Evolutionary conservation across 1,140 invertebrate genomes (phyloP).

Genomic region (Diplogasteroides magnus): DNA sequence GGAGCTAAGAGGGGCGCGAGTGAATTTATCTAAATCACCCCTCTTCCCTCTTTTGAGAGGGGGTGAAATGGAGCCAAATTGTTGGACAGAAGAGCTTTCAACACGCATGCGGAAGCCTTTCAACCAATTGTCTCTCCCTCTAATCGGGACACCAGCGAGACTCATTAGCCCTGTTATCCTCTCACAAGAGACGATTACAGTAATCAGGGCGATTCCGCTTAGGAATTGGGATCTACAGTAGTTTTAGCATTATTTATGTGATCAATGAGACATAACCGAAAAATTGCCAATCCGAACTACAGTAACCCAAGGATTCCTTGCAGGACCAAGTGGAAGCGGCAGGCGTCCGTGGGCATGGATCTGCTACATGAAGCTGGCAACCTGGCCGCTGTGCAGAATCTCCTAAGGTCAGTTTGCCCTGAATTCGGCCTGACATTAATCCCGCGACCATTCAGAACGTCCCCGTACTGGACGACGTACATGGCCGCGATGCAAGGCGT

Average conservation of each 20-base stretch:
- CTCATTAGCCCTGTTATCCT: constrained; percentile 5
- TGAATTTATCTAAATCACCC: background rate
- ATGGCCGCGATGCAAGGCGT: constrained; percentile 54
- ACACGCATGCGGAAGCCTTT: too few relatives aligned
- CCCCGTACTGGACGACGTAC: constrained; percentile 66
- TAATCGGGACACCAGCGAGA: constrained; percentile 20
- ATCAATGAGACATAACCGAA: too few relatives aligned
- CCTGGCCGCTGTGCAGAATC: constrained; percentile 87
- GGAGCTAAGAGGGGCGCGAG: too few relatives aligned
- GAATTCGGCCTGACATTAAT: too few relatives aligned
- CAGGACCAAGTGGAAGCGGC: constrained; percentile 99
- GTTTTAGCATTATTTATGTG: constrained; percentile 7
- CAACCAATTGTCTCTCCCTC: constrained; percentile 16
- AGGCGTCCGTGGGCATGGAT: constrained; percentile 91
- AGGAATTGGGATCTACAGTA: constrained; percentile 5
- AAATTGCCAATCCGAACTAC: too few relatives aligned
- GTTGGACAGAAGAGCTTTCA: background rate
- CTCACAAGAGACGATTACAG: constrained; percentile 18
- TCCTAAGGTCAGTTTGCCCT: too few relatives aligned
- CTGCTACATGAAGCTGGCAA: constrained; percentile 91
- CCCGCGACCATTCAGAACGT: too few relatives aligned
- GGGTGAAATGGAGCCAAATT: background rate
- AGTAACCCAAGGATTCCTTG: constrained; percentile 53
- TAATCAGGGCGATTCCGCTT: constrained; percentile 8
- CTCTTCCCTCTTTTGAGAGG: background rate